These are phyloP conservation scores for Mesocricetus auratus DNA, from an alignment of 2,113 vertebrate species.

Conservation along the genomic window DNA sequence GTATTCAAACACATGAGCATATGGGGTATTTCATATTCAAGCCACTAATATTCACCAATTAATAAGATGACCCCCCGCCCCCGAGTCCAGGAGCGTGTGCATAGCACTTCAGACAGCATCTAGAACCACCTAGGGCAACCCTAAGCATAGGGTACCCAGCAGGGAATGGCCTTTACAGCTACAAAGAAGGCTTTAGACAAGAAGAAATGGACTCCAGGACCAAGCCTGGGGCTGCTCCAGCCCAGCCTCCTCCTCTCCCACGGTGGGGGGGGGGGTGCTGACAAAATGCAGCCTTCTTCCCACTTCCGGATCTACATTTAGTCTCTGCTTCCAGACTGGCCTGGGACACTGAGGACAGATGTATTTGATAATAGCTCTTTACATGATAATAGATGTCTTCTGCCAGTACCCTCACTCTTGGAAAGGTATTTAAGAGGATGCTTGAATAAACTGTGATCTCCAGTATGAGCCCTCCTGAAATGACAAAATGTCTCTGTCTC, in stretches of 20 bases:
- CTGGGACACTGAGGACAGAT: accelerated
- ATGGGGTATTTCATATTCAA: background rate
- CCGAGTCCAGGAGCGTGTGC: background rate
- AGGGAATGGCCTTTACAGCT: background rate
- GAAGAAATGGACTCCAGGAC: background rate
- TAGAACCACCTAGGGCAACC: background rate
- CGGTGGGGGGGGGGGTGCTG: too few relatives aligned
- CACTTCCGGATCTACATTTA: background rate
- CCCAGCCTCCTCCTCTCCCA: background rate
- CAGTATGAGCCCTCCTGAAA: too few relatives aligned
- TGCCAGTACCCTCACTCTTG: too few relatives aligned
- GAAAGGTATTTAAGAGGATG: too few relatives aligned
- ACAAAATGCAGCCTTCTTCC: background rate
- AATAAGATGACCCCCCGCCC: background rate
- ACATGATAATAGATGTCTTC: too few relatives aligned
- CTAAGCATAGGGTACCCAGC: background rate
- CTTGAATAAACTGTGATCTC: too few relatives aligned
- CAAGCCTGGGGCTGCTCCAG: background rate
- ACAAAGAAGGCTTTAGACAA: background rate
- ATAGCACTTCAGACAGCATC: background rate
- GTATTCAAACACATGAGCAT: background rate
- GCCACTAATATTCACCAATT: too few relatives aligned
- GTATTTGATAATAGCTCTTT: too few relatives aligned
- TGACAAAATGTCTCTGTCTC: too few relatives aligned
- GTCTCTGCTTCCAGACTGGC: background rate